These are phyloP conservation scores for Neostethus bicornis DNA, from an alignment of 2,797 vertebrate species.

Conservation along the genomic window DNA sequence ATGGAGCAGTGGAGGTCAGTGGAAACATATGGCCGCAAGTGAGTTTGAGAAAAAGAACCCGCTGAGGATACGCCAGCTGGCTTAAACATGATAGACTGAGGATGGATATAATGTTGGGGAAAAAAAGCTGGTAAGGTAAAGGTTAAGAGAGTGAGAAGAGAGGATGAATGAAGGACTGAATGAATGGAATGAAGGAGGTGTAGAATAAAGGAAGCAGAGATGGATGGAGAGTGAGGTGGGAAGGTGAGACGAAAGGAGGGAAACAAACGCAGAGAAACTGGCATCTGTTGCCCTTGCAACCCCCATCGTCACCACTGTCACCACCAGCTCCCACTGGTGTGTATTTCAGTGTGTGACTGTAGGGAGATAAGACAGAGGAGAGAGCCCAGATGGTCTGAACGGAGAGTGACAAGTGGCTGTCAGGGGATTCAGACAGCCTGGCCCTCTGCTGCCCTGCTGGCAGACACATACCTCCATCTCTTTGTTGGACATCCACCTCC, in stretches of 20 bases:
- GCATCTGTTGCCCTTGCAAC: conserved; percentile 67
- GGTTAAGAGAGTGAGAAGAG: too few species aligned
- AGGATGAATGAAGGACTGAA: neutral
- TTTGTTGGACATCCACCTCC: conserved; percentile 59
- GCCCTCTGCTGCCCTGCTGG: conserved; percentile 63
- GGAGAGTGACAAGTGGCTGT: conserved; percentile 73
- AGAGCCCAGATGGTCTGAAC: conserved; percentile 72
- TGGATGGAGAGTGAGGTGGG: conserved; percentile 26
- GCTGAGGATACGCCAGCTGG: conserved; percentile 52
- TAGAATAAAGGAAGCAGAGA: neutral
- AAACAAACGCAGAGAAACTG: conserved; percentile 59
- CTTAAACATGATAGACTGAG: conserved; percentile 35
- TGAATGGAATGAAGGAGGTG: neutral
- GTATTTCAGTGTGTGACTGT: conserved; percentile 23
- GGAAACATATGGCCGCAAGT: conserved; percentile 43
- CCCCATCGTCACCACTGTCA: conserved; percentile 54
- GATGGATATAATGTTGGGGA: conserved; percentile 9
- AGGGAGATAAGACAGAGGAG: conserved; percentile 58
- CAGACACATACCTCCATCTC: conserved; percentile 37
- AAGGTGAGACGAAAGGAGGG: conserved; percentile 49
- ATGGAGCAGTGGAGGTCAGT: conserved; percentile 53
- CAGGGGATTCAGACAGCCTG: conserved; percentile 60
- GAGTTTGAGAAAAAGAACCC: conserved; percentile 7
- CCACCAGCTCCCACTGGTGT: conserved; percentile 46
- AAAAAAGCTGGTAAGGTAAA: neutral